A percentile compares a stretch with the other conserved stretches of the same genome.
phyloP scores from a whole-genome alignment of 2,113 vertebrate species.

The Prunella fulvescens region DNA sequence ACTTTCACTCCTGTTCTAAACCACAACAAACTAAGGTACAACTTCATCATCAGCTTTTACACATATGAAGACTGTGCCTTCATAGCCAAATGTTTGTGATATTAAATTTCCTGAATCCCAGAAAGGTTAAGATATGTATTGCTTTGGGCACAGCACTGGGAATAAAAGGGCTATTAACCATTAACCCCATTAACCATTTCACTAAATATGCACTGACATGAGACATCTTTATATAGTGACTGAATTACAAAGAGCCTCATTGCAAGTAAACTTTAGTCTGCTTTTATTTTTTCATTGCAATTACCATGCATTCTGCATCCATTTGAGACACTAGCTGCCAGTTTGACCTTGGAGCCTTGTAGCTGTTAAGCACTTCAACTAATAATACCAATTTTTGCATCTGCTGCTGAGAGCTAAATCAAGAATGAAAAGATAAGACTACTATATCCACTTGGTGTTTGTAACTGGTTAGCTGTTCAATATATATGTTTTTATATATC shows the following conservation, averaged over 20 bases:
- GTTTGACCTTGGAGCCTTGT: background rate
- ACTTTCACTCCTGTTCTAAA: background rate
- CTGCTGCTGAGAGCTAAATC: background rate
- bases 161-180: background rate
- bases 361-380: background rate
- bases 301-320: background rate
- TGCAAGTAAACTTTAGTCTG: background rate
- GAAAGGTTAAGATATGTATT: background rate
- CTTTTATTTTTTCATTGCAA: background rate
- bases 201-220: background rate
- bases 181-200: background rate
- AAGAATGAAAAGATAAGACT: background rate
- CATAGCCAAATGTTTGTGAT: background rate
- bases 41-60: background rate
- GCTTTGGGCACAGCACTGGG: background rate
- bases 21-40: background rate
- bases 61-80: background rate
- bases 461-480: background rate
- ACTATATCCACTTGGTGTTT: background rate
- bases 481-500: background rate
- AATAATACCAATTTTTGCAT: background rate
- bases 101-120: background rate
- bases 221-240: slow-evolving; percentile 25
- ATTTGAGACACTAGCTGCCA: background rate
- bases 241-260: background rate